Percentiles rank a stretch among this genome's conserved stretches.
These are phyloP conservation scores for Poecile atricapillus DNA, from an alignment of 2,113 vertebrate genomes.

Conservation along the genomic window DNA sequence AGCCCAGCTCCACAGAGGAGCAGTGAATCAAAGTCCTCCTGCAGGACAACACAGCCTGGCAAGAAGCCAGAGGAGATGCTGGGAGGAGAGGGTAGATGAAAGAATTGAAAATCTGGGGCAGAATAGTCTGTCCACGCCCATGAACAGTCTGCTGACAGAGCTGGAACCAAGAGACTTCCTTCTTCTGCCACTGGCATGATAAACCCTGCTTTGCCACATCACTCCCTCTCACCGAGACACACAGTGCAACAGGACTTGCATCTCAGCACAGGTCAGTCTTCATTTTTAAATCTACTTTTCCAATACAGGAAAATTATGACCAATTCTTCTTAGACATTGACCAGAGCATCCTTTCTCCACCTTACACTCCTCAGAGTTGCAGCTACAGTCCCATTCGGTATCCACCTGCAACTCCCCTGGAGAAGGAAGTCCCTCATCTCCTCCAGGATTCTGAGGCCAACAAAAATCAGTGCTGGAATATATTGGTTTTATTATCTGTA, in stretches of 20 bases:
- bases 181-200: not conserved
- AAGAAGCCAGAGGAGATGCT: not conserved
- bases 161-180: not conserved
- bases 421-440: not conserved
- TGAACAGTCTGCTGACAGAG: not conserved
- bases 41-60: not conserved
- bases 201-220: not conserved
- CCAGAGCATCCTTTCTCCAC: not conserved
- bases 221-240: not conserved
- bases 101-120: not conserved
- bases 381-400: not conserved
- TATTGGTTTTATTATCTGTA: not conserved
- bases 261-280: not conserved
- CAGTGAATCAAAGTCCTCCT: not conserved
- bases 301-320: not conserved
- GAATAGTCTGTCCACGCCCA: not conserved
- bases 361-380: not conserved
- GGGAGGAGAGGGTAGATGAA: not conserved
- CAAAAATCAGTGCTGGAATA: not conserved
- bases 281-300: not conserved
- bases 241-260: not conserved
- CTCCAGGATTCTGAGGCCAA: not conserved
- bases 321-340: not conserved
- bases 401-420: not conserved
- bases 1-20: not conserved